A percentile compares a stretch with the other conserved stretches of the same genome.
Evolutionary conservation across 2,113 vertebrate species (phyloP).

Genomic region (Anguilla rostrata): DNA sequence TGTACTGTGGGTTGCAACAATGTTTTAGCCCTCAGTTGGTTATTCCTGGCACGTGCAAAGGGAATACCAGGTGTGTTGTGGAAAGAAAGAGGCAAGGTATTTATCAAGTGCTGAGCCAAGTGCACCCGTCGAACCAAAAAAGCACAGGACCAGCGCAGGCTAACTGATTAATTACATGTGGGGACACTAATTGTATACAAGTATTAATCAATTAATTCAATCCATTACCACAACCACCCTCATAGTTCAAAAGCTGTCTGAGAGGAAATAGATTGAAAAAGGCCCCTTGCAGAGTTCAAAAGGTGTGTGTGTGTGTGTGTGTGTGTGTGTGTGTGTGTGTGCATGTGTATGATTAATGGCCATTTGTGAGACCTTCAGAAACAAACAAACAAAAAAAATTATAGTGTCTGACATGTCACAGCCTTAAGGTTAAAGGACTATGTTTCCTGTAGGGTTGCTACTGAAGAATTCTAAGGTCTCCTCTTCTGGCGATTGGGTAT

Average conservation of each 20-base stretch:
- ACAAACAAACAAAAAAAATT: constrained; percentile 49
- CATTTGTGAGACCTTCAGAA: constrained; percentile 51
- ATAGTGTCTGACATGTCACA: constrained; percentile 44
- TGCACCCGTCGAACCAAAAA: constrained; percentile 57
- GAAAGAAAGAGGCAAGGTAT: background rate
- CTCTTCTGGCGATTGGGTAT: constrained; percentile 50
- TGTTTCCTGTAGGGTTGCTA: constrained; percentile 29
- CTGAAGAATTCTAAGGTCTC: background rate
- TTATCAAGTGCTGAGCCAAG: constrained; percentile 37
- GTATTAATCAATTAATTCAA: constrained; percentile 75
- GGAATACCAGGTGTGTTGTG: background rate
- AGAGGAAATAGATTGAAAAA: background rate
- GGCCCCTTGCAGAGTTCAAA: background rate
- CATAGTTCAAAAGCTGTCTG: constrained; percentile 59
- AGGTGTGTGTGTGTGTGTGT: no score
- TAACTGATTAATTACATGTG: constrained; percentile 75
- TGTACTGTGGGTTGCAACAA: background rate
- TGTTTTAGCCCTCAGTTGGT: background rate
- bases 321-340: no score
- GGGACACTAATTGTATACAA: constrained; percentile 76
- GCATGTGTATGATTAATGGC: background rate
- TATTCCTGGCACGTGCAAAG: background rate
- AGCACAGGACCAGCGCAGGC: constrained; percentile 50
- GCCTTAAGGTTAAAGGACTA: constrained; percentile 52
- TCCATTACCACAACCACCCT: constrained; percentile 64